phyloP scores from a whole-genome alignment of 2,888 invertebrate genomes.

The Caprella mutica region DNA sequence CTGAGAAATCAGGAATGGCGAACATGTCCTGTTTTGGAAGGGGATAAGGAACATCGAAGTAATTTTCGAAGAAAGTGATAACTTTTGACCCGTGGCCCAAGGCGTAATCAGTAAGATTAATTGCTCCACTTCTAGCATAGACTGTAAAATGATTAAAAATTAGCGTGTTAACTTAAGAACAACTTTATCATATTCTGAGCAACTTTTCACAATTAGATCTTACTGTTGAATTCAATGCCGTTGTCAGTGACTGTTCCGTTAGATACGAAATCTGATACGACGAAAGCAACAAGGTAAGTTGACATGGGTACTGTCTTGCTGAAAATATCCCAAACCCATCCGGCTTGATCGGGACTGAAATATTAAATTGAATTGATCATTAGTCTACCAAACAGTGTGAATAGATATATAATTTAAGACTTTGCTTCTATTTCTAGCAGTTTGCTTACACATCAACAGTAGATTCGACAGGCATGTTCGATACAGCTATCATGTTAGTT shows the following conservation, averaged over 20 bases:
- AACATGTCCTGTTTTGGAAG: conserved; percentile 55
- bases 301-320: conserved; percentile 40
- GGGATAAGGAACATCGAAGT: conserved; percentile 61
- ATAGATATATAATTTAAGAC: too few species aligned
- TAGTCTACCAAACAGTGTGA: too few species aligned
- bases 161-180: too few species aligned
- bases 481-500: conserved; percentile 58
- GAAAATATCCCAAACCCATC: conserved; percentile 24
- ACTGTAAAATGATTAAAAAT: conserved; percentile 42
- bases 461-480: conserved; percentile 55
- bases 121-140: conserved; percentile 57
- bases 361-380: too few species aligned
- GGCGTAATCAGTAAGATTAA: conserved; percentile 57
- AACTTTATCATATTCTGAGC: too few species aligned
- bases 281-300: conserved; percentile 46
- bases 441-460: conserved; percentile 18
- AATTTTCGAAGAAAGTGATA: conserved; percentile 58
- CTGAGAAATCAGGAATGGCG: conserved; percentile 47
- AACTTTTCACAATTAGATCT: too few species aligned
- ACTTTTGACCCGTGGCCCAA: conserved; percentile 61
- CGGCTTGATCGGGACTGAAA: too few species aligned
- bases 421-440: too few species aligned
- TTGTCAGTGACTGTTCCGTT: conserved; percentile 35
- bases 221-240: conserved; percentile 17
- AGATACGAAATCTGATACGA: conserved; percentile 43